Evolutionary conservation across 2,797 vertebrate species (phyloP).

Genomic region (Corythornis leucogaster): DNA sequence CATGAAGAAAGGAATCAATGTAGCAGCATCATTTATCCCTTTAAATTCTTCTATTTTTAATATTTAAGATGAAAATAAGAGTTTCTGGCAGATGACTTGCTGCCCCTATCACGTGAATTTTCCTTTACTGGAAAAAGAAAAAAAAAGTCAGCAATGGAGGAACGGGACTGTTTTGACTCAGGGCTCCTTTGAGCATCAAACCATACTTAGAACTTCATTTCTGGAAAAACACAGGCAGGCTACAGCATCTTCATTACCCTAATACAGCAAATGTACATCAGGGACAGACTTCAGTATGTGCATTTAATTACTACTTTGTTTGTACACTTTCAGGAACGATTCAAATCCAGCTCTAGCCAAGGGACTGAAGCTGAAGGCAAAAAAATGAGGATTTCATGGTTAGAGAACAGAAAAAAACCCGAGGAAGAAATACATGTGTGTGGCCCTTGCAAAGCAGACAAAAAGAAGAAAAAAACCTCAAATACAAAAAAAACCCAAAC

Average conservation of each 20-base stretch:
- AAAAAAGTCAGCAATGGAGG: background rate
- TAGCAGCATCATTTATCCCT: background rate
- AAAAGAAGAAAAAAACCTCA: background rate
- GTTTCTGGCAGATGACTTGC: background rate
- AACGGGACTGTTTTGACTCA: background rate
- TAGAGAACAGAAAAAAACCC: background rate
- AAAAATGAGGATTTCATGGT: background rate
- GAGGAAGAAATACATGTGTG: background rate
- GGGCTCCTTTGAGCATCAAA: background rate
- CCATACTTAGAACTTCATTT: background rate
- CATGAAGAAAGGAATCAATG: background rate
- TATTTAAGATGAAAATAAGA: background rate
- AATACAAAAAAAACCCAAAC: too few species aligned
- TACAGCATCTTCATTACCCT: background rate
- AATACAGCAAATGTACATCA: background rate
- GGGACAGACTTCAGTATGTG: background rate
- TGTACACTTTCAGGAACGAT: accelerated
- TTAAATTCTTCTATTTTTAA: background rate
- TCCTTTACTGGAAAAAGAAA: background rate
- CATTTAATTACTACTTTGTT: background rate
- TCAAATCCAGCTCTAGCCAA: background rate
- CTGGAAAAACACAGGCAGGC: background rate
- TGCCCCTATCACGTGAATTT: accelerated
- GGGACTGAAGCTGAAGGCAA: background rate
- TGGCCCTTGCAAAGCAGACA: background rate